Conservation (phyloP, 2,888 invertebrate genomes). For the Ellobium chinense region DNA sequence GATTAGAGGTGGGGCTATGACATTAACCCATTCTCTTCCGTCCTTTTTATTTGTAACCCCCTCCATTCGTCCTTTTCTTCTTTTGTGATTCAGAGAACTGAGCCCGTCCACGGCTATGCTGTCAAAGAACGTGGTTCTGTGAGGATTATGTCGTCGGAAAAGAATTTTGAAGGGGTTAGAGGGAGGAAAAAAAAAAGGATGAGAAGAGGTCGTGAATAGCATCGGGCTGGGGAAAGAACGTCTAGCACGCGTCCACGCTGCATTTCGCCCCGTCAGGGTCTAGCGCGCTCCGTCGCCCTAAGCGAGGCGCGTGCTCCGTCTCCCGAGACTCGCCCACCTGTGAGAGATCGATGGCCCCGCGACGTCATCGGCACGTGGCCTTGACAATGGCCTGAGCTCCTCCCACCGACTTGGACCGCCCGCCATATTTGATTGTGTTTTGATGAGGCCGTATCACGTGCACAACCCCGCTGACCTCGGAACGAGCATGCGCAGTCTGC, state of each 20-base stretch:
- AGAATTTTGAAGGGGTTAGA: no score
- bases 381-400: conserved; percentile 5
- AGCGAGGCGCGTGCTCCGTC: conserved; percentile 17
- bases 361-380: conserved; percentile 42
- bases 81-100: no score
- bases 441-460: conserved; percentile 42
- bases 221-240: not conserved
- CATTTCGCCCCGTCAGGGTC: not conserved
- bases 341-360: conserved; percentile 32
- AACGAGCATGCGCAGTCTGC: conserved; percentile 34
- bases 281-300: not conserved
- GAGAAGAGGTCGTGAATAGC: not conserved
- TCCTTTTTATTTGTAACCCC: no score
- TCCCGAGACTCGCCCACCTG: conserved; percentile 28
- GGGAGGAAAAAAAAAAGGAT: no score
- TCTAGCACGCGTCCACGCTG: not conserved
- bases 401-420: conserved; percentile 11
- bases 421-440: conserved; percentile 43
- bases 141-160: no score
- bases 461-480: conserved; percentile 21
- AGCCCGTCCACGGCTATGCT: no score
- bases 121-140: no score
- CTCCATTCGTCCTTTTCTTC: no score
- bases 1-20: no score
- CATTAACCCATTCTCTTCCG: no score